These are phyloP conservation scores for Danaus melanippus DNA, from an alignment of 1,140 invertebrate species.

Conservation along the genomic window DNA sequence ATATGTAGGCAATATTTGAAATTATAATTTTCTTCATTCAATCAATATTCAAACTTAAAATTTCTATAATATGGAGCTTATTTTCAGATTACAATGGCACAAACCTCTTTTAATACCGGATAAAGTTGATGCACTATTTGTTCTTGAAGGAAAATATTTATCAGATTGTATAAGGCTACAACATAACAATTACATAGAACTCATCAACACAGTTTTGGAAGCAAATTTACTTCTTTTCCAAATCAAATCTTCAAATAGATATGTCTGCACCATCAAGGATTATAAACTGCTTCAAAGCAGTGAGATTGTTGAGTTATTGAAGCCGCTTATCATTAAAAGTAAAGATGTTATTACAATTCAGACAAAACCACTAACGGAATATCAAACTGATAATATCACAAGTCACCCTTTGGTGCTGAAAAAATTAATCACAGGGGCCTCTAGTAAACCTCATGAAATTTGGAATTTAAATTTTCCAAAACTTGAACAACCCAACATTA, in stretches of 20 bases:
- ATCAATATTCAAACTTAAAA: no score
- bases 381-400: conserved; percentile 30
- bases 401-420: conserved; percentile 34
- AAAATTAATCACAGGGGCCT: conserved; percentile 29
- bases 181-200: conserved; percentile 27
- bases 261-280: conserved; percentile 45
- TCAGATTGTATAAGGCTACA: conserved; percentile 33
- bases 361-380: conserved; percentile 47
- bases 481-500: conserved; percentile 60
- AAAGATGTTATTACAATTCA: conserved; percentile 40
- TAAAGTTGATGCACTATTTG: conserved; percentile 36
- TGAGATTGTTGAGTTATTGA: conserved; percentile 48
- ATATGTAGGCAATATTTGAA: conserved; percentile 23
- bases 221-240: conserved; percentile 42
- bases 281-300: conserved; percentile 46
- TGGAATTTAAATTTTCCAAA: conserved; percentile 29
- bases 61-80: no score
- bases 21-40: not conserved
- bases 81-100: conserved; percentile 48
- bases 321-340: conserved; percentile 32
- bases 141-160: conserved; percentile 54
- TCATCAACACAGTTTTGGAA: conserved; percentile 36
- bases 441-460: conserved; percentile 12
- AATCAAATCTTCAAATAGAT: conserved; percentile 29
- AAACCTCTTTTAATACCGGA: conserved; percentile 25